Conservation (phyloP, 2,888 invertebrate genomes). For the Perizoma flavofasciatum region DNA sequence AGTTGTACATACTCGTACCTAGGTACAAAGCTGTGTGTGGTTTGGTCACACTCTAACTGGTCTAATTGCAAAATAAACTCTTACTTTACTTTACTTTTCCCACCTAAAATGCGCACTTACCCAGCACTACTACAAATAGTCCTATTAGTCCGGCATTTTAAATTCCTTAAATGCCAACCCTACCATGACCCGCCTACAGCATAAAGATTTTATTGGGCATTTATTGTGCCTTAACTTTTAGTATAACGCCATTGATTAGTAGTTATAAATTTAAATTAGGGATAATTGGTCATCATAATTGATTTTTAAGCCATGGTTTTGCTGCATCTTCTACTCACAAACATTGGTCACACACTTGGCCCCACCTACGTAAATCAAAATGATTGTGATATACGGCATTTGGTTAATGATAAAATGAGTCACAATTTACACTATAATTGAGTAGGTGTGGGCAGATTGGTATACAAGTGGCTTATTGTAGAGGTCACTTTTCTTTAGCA, state of each 20-base stretch:
- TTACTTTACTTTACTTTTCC: no score
- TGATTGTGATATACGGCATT: slow-evolving; percentile 17
- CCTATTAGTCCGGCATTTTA: not conserved
- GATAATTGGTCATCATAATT: slow-evolving; percentile 26
- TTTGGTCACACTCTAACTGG: no score
- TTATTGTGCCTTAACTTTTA: slow-evolving; percentile 34
- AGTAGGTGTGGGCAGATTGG: slow-evolving; percentile 22
- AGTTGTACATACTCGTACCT: no score
- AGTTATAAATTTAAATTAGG: slow-evolving; percentile 27
- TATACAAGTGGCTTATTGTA: not conserved
- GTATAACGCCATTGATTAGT: slow-evolving; percentile 31
- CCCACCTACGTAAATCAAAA: slow-evolving; percentile 21
- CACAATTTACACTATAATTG: slow-evolving; percentile 15
- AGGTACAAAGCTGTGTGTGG: no score
- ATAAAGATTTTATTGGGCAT: slow-evolving; percentile 34
- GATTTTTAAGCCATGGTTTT: slow-evolving; percentile 20
- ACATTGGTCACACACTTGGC: slow-evolving; percentile 21
- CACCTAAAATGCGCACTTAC: no score
- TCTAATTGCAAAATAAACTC: no score
- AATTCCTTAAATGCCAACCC: slow-evolving; percentile 9
- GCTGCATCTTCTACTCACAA: slow-evolving; percentile 12
- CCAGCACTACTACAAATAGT: no score
- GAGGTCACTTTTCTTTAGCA: not conserved
- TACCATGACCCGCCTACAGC: slow-evolving; percentile 26
- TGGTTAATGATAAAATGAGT: slow-evolving; percentile 17